Evolutionary conservation across 2,888 invertebrate genomes (phyloP), one percentile per base, ranked within the genome.

Genomic region (Eupithecia insigniata): DNA sequence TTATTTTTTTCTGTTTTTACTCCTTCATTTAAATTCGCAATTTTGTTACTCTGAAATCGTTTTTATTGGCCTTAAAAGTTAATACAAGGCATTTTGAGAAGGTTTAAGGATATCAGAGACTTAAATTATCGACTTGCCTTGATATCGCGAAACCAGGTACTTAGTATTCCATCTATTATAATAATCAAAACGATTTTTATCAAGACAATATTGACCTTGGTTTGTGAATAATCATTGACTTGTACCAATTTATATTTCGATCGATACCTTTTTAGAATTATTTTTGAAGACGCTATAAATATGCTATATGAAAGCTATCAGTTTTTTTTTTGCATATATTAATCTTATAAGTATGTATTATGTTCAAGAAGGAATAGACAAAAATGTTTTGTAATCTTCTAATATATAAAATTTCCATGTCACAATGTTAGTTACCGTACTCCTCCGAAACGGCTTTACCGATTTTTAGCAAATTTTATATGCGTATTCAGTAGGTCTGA

Each of bases 101-200:
- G 71, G 71, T 66, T 73, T 70, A 77, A 73, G 77, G 72, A 74
- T 75, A 74, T 71, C 16, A 26, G 51, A 66, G 36, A 39, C 36
- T 64, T 70, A 30, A 26, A 66, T 61, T 68, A 62, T 62, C 34
- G 26, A 73, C 61, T 51, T 58, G 61, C 39, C 32, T 68, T 61
- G 60, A 70, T 69, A 34, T 58, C 58, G 65, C 32, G 12, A 32
- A 64, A 22, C 18, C 5, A 60, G 30, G 30, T 18, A 30, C 60
- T 60, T 64, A 39, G 34, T 22, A 64, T 64, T n/a, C 12, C 36
- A 64, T 62, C 32, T 62, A 36, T 32, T 10, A 32, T 22, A 62
- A 34, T 64, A 62, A 34, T 64, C 22, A 22, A 55, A 55, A 22
- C 14, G 64, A 64, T 64, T 62, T 36, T 36, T 39, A 64, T 64